phyloP scores from a whole-genome alignment of 2,888 invertebrate species.

The Acronicta alni region DNA sequence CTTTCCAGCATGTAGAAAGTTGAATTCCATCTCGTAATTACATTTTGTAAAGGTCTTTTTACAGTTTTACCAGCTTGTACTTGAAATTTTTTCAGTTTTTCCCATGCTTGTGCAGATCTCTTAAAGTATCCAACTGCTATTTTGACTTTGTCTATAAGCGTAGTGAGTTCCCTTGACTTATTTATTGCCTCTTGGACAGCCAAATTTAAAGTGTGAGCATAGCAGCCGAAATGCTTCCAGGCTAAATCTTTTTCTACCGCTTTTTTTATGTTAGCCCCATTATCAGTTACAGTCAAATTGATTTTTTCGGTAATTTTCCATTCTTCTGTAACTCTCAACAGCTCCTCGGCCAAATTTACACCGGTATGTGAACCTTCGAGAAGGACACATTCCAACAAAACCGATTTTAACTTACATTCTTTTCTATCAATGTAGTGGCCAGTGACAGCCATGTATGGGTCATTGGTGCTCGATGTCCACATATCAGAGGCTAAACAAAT shows the following conservation, averaged over 20 bases:
- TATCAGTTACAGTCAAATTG: slow-evolving; percentile 19
- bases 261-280: slow-evolving; percentile 37
- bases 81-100: slow-evolving; percentile 33
- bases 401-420: slow-evolving; percentile 9
- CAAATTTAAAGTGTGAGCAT: slow-evolving; percentile 36
- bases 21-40: too few species aligned
- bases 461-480: slow-evolving; percentile 33
- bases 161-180: neutral
- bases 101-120: slow-evolving; percentile 33
- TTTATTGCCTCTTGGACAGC: slow-evolving; percentile 13
- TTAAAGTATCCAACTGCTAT: slow-evolving; percentile 40
- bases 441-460: slow-evolving; percentile 16
- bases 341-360: slow-evolving; percentile 9
- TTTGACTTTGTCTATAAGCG: slow-evolving; percentile 29
- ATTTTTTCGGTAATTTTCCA: slow-evolving; percentile 17
- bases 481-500: slow-evolving; percentile 39
- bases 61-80: slow-evolving; percentile 20
- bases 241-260: slow-evolving; percentile 14
- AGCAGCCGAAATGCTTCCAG: slow-evolving; percentile 49
- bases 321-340: slow-evolving; percentile 11
- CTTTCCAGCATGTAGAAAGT: too few species aligned
- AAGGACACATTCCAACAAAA: slow-evolving; percentile 12
- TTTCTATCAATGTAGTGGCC: slow-evolving; percentile 19
- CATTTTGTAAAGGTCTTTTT: slow-evolving; percentile 37
- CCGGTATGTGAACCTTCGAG: slow-evolving; percentile 9